Evolutionary conservation across 2,888 invertebrate genomes (phyloP), one percentile per base, ranked within the genome.

Genomic region (Cybosia mesomella): DNA sequence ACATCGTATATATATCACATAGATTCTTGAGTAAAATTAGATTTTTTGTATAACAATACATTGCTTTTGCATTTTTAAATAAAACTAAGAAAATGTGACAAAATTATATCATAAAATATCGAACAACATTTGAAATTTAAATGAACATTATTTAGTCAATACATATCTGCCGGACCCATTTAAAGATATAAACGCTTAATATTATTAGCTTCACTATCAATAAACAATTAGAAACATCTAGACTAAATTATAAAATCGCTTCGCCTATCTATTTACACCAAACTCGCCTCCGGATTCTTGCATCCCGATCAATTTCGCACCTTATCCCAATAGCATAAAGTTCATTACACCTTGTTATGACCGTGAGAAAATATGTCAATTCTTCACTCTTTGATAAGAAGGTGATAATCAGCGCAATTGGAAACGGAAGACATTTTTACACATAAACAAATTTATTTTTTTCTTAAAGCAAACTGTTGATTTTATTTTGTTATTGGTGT

Each of bases 351-450:
- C 10, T 15, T 67, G 75, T 13, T 43, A 10, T 0, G 13, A 75
- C 80, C 88, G 89, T 90, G 90, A 89, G 91, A 91, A 91, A 87
- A 85, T 86, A 84, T 86, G 85, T 75, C 85, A 81, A 86, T 82
- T 77, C 67, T 70, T 82, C 80, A 87, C 81, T 82, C 62, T 74
- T 72, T 66, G 79, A 83, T 84, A 85, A 89, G 87, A 85, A 83
- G 74, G 62, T 67, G 77, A 64, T 75, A 77, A 85, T 77, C 77
- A 60, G 81, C 79, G 89, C 77, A 87, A 90, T 85, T 65, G 66
- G 87, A 89, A 32, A 60, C 77, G 54, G 67, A 54, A 65, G 58
- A 64, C 68, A 70, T 77, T 79, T 76, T 79, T 79, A 79, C 75
- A 80, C 76, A 76, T 81, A 75, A 75, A 81, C 80, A 78, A 73